Evolutionary conservation across 2,888 invertebrate species (phyloP), one percentile per base, ranked within the genome.

Genomic region (Parnassius mnemosyne): DNA sequence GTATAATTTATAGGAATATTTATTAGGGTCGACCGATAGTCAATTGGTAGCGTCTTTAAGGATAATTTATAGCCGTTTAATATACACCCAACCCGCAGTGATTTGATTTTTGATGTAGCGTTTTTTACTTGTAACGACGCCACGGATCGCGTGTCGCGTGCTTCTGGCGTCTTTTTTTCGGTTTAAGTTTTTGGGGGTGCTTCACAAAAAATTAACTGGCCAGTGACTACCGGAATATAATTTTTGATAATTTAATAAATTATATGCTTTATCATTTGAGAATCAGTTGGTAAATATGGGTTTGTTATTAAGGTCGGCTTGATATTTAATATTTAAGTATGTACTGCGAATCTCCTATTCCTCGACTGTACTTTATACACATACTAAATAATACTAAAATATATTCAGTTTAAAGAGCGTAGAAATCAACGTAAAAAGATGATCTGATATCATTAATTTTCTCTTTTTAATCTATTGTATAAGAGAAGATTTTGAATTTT

Each of bases 211-310:
- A 86, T 77, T 81, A 84, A 87, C 87, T 81, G 84, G 80, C 82
- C 85, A 85, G 81, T 83, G 91, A 91, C 90, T 91, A 90, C 91
- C 79, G 91, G 88, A 90, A 90, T 88, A 87, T 89, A 87, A 89
- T 89, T 90, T 86, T 86, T 87, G 89, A 77, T 88, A 89, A 90
- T 90, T 90, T 90, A 71, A 85, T 85, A 89, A 90, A 91, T 90
- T 90, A 90, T 83, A 88, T 79, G 75, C 80, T 78, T 79, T 83
- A 85, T 85, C 80, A 77, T 77, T 80, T 81, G 74, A 80, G 84
- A 85, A 87, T 85, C 79, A 79, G 78, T 79, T 76, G 83, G 80
- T 81, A 78, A 84, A 83, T 83, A 77, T 76, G 69, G 79, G 81
- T 72, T 74, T 72, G 71, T 74, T 74, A 72, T 73, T 70, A 47